These are phyloP conservation scores for Motacilla tschutschensis DNA, from an alignment of 2,113 vertebrate genomes.

Conservation along the genomic window DNA sequence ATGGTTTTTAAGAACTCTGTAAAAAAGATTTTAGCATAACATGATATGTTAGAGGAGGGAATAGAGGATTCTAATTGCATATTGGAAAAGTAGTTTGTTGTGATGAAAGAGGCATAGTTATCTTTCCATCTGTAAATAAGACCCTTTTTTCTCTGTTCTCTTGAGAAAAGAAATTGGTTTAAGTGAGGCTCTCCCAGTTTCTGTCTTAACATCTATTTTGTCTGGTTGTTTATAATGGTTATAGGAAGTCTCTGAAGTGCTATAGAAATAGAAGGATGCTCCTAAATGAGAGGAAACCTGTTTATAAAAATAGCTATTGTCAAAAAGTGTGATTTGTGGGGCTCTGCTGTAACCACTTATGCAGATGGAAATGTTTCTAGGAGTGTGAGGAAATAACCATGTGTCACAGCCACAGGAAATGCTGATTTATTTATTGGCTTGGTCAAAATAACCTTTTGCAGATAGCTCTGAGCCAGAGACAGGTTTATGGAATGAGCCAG, in stretches of 20 bases:
- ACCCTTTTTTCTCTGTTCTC: not conserved
- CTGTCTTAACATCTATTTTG: not conserved
- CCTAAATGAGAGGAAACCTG: constrained; percentile 23
- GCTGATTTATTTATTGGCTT: constrained; percentile 33
- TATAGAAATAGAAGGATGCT: constrained; percentile 27
- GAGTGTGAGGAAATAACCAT: constrained; percentile 7
- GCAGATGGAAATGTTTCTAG: constrained; percentile 18
- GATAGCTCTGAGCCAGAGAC: not conserved
- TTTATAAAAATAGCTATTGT: constrained; percentile 1
- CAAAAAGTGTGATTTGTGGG: not conserved
- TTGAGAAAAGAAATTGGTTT: not conserved
- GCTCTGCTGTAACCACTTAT: not conserved
- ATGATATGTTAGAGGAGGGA: not conserved
- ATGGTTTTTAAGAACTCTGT: not conserved
- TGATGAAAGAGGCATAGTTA: not conserved
- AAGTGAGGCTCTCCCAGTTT: not conserved
- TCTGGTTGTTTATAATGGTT: constrained; percentile 3
- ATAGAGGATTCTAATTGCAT: not conserved
- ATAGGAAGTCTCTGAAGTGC: constrained; percentile 22
- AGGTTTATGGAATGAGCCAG: not conserved
- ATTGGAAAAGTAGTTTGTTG: not conserved
- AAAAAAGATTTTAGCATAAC: not conserved
- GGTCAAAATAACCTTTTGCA: not conserved
- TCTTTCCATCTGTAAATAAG: not conserved
- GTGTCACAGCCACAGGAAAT: constrained; percentile 45